These are phyloP conservation scores for Desoria tigrina DNA, from an alignment of 2,888 invertebrate genomes.

Conservation along the genomic window DNA sequence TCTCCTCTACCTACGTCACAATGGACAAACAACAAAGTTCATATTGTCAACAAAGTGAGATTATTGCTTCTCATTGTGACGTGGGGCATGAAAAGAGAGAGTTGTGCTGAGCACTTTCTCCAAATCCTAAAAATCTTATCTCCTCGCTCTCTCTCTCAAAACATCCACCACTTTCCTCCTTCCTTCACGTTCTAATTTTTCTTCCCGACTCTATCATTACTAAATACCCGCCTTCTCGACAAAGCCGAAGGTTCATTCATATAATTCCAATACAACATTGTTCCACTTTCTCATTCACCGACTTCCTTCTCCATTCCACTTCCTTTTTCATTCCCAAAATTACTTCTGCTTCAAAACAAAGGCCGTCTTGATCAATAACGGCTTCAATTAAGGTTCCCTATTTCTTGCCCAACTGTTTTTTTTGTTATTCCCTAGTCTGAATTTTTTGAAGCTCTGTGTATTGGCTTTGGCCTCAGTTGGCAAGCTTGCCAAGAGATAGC, in stretches of 20 bases:
- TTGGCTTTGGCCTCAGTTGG: too few species aligned
- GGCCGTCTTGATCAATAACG: background rate
- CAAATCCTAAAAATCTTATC: slow-evolving; percentile 19
- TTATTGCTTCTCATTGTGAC: slow-evolving; percentile 7
- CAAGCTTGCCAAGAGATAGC: too few species aligned
- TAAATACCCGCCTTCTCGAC: background rate
- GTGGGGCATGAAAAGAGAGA: slow-evolving; percentile 13
- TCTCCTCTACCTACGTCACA: slow-evolving; percentile 16
- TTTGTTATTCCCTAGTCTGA: too few species aligned
- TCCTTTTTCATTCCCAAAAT: background rate
- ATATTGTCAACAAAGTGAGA: slow-evolving; percentile 22
- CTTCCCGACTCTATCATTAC: background rate
- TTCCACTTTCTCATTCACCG: slow-evolving; percentile 4
- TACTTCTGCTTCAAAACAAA: background rate
- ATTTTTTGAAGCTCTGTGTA: too few species aligned
- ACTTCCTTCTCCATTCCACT: too few species aligned
- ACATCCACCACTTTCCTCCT: background rate
- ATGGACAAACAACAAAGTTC: slow-evolving; percentile 22
- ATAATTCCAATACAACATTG: background rate
- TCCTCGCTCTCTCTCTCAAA: too few species aligned
- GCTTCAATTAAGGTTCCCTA: background rate
- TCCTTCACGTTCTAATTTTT: background rate
- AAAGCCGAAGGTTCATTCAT: background rate
- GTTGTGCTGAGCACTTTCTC: slow-evolving; percentile 8
- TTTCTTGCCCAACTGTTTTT: background rate